Evolutionary conservation across 2,113 vertebrate genomes (phyloP), one percentile per base, ranked within the genome.

Genomic region (Phoxinus phoxinus): DNA sequence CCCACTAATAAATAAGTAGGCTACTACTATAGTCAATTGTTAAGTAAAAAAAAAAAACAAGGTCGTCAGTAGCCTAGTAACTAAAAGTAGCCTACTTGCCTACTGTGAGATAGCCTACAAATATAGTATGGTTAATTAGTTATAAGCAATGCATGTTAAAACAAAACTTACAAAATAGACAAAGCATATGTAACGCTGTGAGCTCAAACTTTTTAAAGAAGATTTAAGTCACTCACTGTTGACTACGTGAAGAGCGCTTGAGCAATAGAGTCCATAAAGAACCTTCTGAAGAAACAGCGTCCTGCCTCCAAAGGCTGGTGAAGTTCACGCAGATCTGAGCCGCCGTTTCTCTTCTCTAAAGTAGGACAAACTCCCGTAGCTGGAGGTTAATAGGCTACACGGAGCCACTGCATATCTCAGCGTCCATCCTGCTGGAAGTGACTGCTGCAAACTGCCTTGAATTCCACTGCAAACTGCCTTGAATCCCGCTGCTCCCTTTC

Each of bases 351-450:
- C 13, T 46, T 5, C 25, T 65, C 27, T 48, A 5, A 69, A 69
- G 61, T 23, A 51, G 25, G 9, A 65, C 79, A 30, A 65, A 81
- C 41, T 69, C 61, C 63, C 25, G 9, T 51, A 35, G 61, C 80
- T 83, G 21, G 27, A 56, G 63, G 41, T 53, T 82, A 37, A 72
- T 6, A n/a, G n/a, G n/a, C n/a, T n/a, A 25, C 13, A 19, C 7
- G 61, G 17, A 81, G 41, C 27, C 9, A 2, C 61, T 32, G 30
- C 37, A 12, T 25, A 37, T 53, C 46, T 76, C 44, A 10, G 53
- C 77, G 77, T 81, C 41, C 79, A 81, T 81, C 61, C 61, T 48
- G 4, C 21, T 69, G 25, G 9, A 67, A 81, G 46, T 23, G 80
- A 72, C 65, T 53, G 30, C 48, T 37, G 48, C 27, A 56, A 25